These are phyloP conservation scores for Mystacornis crossleyi DNA, from an alignment of 2,113 vertebrate genomes.

Conservation along the genomic window DNA sequence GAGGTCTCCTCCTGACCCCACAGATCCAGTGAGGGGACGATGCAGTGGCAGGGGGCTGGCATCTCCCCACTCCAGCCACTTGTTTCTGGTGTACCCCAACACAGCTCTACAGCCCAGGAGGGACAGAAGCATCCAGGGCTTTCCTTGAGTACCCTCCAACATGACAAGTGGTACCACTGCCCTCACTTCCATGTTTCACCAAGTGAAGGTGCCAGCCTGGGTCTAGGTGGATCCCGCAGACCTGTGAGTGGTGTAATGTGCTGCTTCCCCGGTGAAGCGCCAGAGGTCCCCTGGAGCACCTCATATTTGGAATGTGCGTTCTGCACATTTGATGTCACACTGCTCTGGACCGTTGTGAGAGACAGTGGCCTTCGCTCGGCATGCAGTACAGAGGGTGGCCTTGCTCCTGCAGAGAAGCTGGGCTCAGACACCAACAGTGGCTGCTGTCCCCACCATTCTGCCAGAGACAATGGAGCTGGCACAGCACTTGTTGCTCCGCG, in stretches of 20 bases:
- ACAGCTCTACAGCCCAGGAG: background rate
- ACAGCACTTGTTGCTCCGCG: accelerated
- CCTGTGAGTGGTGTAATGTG: accelerated
- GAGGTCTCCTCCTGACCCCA: background rate
- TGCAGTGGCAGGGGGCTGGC: background rate
- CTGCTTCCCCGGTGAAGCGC: background rate
- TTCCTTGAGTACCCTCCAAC: background rate
- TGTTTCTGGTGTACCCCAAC: accelerated
- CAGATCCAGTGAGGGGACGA: background rate
- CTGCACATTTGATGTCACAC: background rate
- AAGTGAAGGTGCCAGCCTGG: background rate
- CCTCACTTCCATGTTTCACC: background rate
- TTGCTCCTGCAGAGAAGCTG: background rate
- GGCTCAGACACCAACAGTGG: accelerated
- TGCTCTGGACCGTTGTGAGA: background rate
- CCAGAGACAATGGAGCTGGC: accelerated
- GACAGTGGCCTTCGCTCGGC: accelerated
- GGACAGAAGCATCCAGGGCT: background rate
- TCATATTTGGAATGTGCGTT: background rate
- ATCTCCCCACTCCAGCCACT: background rate
- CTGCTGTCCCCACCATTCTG: background rate
- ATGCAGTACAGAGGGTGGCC: background rate
- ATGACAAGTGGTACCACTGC: background rate
- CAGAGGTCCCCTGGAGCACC: background rate
- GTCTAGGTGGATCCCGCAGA: background rate